Conservation (phyloP, 1,140 invertebrate genomes). For the Coenobita brevimanus region DNA sequence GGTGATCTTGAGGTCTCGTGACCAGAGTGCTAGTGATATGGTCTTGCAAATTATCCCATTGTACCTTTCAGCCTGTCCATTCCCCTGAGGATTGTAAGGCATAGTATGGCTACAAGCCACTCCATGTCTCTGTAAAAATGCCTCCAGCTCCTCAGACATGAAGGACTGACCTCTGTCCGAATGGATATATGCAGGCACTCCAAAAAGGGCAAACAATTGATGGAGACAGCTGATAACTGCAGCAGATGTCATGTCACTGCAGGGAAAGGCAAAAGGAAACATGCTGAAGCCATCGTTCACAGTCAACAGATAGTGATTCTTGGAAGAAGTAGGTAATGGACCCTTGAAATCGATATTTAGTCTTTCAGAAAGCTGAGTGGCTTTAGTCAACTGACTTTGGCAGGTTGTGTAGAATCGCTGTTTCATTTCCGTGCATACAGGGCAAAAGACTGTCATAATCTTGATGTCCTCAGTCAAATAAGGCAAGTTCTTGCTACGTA, state of each 20-base stretch:
- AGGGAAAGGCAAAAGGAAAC: conserved; percentile 71
- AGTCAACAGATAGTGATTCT: conserved; percentile 70
- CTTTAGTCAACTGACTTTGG: conserved; percentile 67
- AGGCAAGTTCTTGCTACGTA: conserved; percentile 65
- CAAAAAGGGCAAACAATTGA: conserved; percentile 68
- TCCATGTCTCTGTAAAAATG: conserved; percentile 33
- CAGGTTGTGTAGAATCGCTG: conserved; percentile 52
- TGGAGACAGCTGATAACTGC: conserved; percentile 69
- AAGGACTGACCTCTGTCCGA: conserved; percentile 68
- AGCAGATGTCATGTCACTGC: conserved; percentile 64
- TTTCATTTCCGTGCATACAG: conserved; percentile 43
- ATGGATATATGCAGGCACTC: conserved; percentile 67
- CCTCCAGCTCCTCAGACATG: conserved; percentile 67
- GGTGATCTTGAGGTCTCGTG: neutral
- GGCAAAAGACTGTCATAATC: conserved; percentile 47
- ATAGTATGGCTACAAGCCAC: conserved; percentile 63
- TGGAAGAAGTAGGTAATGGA: conserved; percentile 68
- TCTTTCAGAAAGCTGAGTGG: conserved; percentile 67
- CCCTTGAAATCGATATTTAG: conserved; percentile 71
- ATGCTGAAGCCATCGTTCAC: conserved; percentile 72
- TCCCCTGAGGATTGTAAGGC: conserved; percentile 56
- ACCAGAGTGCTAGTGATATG: neutral
- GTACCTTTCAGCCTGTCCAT: conserved; percentile 50
- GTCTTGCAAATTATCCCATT: conserved; percentile 37
- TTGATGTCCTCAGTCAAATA: conserved; percentile 68